Conservation (phyloP, 2,888 invertebrate species). For the Cheilosia scutellata region DNA sequence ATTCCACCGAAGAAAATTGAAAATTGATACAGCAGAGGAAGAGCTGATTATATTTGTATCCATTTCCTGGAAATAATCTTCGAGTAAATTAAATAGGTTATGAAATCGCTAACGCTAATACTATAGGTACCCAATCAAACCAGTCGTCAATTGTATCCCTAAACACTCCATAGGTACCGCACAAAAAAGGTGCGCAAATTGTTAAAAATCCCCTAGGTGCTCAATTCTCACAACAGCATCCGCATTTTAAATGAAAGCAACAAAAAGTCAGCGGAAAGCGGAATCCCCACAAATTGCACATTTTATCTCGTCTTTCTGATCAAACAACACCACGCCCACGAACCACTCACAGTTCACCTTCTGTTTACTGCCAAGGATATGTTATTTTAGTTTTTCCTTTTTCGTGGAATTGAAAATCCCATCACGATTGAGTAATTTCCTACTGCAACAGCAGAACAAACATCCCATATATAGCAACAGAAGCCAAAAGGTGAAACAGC, state of each 20-base stretch:
- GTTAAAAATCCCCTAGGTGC: slow-evolving; percentile 1
- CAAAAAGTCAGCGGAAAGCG: slow-evolving; percentile 28
- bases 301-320: slow-evolving; percentile 45
- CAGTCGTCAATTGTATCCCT: no score
- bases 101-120: no score
- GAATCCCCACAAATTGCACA: slow-evolving; percentile 52
- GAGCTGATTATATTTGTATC: neutral
- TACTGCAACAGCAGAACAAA: slow-evolving; percentile 7
- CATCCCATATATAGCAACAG: slow-evolving; percentile 7
- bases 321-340: slow-evolving; percentile 60
- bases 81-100: no score
- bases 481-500: slow-evolving; percentile 34
- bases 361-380: slow-evolving; percentile 39
- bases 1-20: slow-evolving; percentile 58
- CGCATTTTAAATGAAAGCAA: slow-evolving; percentile 29
- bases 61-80: neutral
- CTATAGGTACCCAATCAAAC: no score
- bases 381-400: slow-evolving; percentile 33
- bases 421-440: slow-evolving; percentile 72
- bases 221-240: slow-evolving; percentile 11
- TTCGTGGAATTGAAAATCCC: slow-evolving; percentile 57
- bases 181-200: slow-evolving; percentile 3
- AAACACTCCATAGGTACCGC: neutral
- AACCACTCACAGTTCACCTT: neutral
- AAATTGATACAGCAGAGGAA: slow-evolving; percentile 34